Base-by-base conservation (phyloP, 2,888 invertebrate genomes). In the Ennomos quercinarius region DNA sequence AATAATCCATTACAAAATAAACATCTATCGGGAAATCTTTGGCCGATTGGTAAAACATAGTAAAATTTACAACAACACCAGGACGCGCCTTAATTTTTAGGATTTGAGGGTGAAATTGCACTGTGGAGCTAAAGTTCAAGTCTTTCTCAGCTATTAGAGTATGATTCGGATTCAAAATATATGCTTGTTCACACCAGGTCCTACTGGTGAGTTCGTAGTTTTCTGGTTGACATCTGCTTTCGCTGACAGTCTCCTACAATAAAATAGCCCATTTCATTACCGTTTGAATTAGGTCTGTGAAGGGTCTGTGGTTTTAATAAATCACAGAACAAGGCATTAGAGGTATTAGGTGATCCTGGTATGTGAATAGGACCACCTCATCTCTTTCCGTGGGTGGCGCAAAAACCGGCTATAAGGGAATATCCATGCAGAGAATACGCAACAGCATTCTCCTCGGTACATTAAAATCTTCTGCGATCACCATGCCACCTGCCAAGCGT, bases 1-100 rank as follows among this genome's bases (percentile, higher is more conserved):
- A 96, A 64, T 96, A 86, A 73, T 97, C 97, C 95, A 97, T 96
- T 36, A 97, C 87, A 76, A 95, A 97, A 78, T 97, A 97, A n/a
- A 97, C 87, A 83, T 97, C 97, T 1, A 97, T 94, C 0, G 97
- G 97, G 78, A 95, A 97, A 82, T 97, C 95, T 68, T 94, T 88
- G 0, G 96, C 95, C 68, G 95, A 95, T 43, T 93, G 89, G 66
- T 95, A 95, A 10, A 81, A 83, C 71, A 95, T 86, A 0, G 70
- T 63, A 38, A 94, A 73, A 0, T 70, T 51, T 1, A 78, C 73
- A 40, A 79, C 76, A 34, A 84, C 81, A 1, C 94, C 93, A 13
- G 93, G 93, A 13, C 93, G 84, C 13, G 93, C 73, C 46, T 79
- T 84, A 2, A 95, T 74, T 57, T 81, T 79, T 1, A 94, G 77